These are phyloP conservation scores for human DNA, from an alignment of 2,113 vertebrate species.

Conservation along the genomic window DNA sequence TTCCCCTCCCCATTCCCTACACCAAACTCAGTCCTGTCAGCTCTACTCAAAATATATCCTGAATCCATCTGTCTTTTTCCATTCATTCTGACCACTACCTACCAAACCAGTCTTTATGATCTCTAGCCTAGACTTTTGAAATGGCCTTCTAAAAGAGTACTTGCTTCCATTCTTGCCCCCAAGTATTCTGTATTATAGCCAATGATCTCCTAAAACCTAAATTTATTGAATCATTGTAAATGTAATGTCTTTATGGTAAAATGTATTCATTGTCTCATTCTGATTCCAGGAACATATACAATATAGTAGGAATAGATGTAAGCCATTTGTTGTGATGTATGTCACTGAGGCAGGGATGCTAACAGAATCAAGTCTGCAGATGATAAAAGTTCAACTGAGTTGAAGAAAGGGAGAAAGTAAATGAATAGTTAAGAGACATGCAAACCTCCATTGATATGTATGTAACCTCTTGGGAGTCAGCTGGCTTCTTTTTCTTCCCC, in stretches of 20 bases:
- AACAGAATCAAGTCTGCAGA: background rate
- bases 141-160: background rate
- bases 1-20: background rate
- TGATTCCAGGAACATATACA: background rate
- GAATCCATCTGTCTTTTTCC: background rate
- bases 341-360: background rate
- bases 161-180: background rate
- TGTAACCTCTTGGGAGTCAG: background rate
- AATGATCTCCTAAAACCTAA: background rate
- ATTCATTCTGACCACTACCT: background rate
- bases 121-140: background rate
- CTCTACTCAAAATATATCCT: background rate
- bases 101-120: background rate
- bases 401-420: background rate
- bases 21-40: background rate
- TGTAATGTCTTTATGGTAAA: background rate
- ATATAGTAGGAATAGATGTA: background rate
- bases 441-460: background rate
- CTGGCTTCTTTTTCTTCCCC: background rate
- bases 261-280: background rate
- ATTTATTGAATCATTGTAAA: background rate
- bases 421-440: background rate
- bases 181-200: background rate
- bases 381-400: background rate
- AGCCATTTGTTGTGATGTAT: background rate